Evolutionary conservation across 2,797 vertebrate species (phyloP).

Genomic region (Pseudochromis fuscus): DNA sequence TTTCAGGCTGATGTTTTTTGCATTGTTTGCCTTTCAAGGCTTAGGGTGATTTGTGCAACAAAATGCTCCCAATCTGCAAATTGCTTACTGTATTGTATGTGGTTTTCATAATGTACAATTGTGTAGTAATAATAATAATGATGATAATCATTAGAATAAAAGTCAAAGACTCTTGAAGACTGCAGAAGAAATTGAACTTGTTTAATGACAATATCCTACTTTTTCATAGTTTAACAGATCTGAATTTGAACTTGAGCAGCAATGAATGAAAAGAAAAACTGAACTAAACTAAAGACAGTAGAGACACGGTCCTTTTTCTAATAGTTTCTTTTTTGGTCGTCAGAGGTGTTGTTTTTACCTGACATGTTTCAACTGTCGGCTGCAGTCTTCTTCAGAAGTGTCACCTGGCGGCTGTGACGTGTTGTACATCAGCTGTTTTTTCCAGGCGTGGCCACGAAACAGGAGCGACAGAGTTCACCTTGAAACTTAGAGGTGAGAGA

Average conservation of each 20-base stretch:
- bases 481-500: slow-evolving; percentile 6
- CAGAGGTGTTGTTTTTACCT: too few relatives aligned
- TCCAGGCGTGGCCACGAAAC: too few relatives aligned
- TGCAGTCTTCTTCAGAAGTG: too few relatives aligned
- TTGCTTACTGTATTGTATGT: neutral
- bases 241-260: neutral
- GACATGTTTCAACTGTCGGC: too few relatives aligned
- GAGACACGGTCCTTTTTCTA: too few relatives aligned
- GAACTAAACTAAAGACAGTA: too few relatives aligned
- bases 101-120: neutral
- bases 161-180: neutral
- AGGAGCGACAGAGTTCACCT: slow-evolving; percentile 11
- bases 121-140: too few relatives aligned
- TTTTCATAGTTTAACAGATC: neutral
- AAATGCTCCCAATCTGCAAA: neutral
- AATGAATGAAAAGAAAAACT: neutral
- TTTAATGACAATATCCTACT: neutral
- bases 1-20: neutral
- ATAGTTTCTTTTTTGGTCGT: too few relatives aligned
- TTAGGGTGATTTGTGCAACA: neutral
- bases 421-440: too few relatives aligned
- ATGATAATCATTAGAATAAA: neutral
- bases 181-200: neutral
- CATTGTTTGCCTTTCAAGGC: neutral
- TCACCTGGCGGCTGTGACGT: too few relatives aligned